Percentiles rank a stretch among this genome's conserved stretches.
These are phyloP conservation scores for Ceyx erithaca DNA, from an alignment of 2,797 vertebrate genomes.

Conservation along the genomic window DNA sequence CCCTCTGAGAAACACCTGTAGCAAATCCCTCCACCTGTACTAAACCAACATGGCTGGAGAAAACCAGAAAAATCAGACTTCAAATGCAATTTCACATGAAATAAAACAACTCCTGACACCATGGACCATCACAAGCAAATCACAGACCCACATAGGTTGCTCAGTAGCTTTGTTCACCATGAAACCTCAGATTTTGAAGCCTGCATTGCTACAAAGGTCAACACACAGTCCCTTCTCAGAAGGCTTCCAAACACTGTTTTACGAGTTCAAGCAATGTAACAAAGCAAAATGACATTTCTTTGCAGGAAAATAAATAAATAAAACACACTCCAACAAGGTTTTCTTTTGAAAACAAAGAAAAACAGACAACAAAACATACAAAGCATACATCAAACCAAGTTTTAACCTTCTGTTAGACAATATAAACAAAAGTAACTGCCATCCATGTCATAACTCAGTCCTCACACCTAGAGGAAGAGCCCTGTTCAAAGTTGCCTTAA, in stretches of 20 bases:
- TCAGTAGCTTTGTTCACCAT: background rate
- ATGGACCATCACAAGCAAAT: background rate
- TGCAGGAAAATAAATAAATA: background rate
- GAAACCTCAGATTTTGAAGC: background rate
- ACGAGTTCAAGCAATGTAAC: background rate
- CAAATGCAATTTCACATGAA: background rate
- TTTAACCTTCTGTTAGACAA: background rate
- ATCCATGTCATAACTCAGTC: background rate
- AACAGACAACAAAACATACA: no score
- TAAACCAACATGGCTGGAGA: background rate
- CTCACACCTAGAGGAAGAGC: background rate
- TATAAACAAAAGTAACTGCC: background rate
- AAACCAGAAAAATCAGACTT: background rate
- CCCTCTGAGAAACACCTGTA: background rate
- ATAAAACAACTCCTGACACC: background rate
- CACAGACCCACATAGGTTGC: fast-evolving
- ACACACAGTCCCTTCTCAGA: background rate
- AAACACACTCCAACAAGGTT: background rate
- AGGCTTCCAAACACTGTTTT: background rate
- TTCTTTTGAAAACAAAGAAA: background rate
- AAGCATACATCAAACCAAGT: background rate
- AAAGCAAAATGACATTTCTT: background rate
- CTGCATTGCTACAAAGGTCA: background rate
- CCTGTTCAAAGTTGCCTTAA: background rate
- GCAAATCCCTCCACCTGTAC: background rate